phyloP scores from a whole-genome alignment of 1,140 invertebrate genomes.

The Pachypeltis micranthus region DNA sequence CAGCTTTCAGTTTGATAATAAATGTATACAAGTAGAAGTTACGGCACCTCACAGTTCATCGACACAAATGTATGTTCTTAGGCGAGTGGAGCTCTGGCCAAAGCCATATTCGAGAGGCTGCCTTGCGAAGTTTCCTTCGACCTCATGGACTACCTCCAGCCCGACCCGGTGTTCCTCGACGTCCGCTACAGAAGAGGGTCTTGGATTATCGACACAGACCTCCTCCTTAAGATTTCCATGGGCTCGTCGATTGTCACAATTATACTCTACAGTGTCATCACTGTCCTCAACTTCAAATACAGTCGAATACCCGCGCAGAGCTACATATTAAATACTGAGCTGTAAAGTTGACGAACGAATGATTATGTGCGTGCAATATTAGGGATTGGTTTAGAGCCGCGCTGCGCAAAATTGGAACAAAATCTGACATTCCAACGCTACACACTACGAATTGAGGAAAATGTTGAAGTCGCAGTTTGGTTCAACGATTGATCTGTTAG shows the following conservation, averaged over 20 bases:
- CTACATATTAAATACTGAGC: background rate
- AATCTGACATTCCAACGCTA: no score
- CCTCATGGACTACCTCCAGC: conserved; percentile 60
- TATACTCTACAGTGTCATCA: background rate
- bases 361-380: no score
- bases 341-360: no score
- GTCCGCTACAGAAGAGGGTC: conserved; percentile 42
- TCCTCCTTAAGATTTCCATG: conserved; percentile 46
- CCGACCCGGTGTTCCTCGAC: conserved; percentile 37
- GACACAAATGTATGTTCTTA: conserved; percentile 26
- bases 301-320: conserved; percentile 1
- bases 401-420: no score
- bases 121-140: conserved; percentile 53
- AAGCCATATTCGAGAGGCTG: conserved; percentile 48
- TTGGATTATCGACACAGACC: conserved; percentile 49
- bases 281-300: conserved; percentile 1
- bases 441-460: no score
- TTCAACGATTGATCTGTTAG: no score
- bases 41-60: no score
- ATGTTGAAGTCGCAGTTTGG: no score
- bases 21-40: no score
- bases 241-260: conserved; percentile 27
- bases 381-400: no score
- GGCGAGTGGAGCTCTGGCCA: conserved; percentile 43
- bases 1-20: no score